Evolutionary conservation across 2,113 vertebrate species (phyloP).

Genomic region (Lepisosteus oculatus): DNA sequence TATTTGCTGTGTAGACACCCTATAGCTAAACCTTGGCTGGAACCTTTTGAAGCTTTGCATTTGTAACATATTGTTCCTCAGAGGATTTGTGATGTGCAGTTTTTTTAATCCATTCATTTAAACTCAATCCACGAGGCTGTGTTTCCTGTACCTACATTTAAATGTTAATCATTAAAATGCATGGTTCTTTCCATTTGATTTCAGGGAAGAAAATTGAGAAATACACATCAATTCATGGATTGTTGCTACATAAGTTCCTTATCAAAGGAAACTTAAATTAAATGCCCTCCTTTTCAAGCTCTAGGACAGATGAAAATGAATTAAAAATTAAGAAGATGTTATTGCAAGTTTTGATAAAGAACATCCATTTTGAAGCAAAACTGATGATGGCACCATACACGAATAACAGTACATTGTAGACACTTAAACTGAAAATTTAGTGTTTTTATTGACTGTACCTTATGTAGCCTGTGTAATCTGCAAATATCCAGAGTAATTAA

Average conservation of each 20-base stretch:
- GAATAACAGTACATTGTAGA: no score
- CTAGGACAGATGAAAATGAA: not conserved
- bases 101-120: slow-evolving; percentile 23
- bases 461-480: no score
- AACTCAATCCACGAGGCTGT: slow-evolving; percentile 26
- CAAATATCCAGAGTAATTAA: no score
- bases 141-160: slow-evolving; percentile 21
- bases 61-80: slow-evolving; percentile 23
- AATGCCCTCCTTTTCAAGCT: not conserved
- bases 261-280: not conserved
- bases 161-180: slow-evolving; percentile 10
- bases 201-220: slow-evolving; percentile 1
- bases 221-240: not conserved
- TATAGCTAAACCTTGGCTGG: slow-evolving; percentile 47
- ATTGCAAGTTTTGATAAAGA: no score
- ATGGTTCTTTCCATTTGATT: slow-evolving; percentile 5
- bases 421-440: no score
- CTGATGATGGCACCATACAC: no score
- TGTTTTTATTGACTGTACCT: no score
- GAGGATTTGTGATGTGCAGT: slow-evolving; percentile 5
- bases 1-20: slow-evolving; percentile 11
- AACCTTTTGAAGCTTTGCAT: slow-evolving; percentile 51
- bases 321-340: not conserved
- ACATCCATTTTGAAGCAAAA: no score
- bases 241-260: not conserved